Evolutionary conservation across 1,140 invertebrate genomes (phyloP), one percentile per base, ranked within the genome.

Genomic region (Macrosteles quadrilineatus): DNA sequence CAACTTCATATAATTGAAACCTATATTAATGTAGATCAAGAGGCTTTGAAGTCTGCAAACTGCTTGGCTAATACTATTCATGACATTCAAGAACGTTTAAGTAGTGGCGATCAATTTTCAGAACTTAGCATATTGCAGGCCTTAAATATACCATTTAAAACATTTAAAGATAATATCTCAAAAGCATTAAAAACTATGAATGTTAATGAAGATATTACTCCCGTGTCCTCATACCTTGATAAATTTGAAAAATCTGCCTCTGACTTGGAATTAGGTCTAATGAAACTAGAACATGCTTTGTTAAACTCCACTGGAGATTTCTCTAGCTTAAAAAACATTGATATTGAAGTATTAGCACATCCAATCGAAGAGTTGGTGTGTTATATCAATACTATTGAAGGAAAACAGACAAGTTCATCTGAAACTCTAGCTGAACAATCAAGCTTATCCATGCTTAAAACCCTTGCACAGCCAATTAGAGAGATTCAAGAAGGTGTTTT

Each of bases 401-500:
- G 73, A 40, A 66, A 70, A 47, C 4, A 32, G 9, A 19, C 19
- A 32, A 32, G 59, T 40, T 6, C 30, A 53, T 67, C 69, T 25
- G 66, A 69, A 47, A 65, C 67, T 12, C 3, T 69, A 25, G 63
- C 68, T 53, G 73, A 74, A 53, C 63, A 73, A 63, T 71, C 70
- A 3, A 71, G 59, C 70, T 59, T 76, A 66, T 68, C 71, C 30
- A 57, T 71, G 45, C 63, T 80, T 2, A 75, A 73, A 68, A 80
- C 78, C 57, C 77, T 83, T 36, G 73, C 79, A 65, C 79, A 85
- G 74, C 77, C 82, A 30, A 71, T 84, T 21, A 78, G 83, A 72
- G 81, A 85, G 76, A 78, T 81, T 43, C 76, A 81, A 29, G 81
- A 80, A 71, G 79, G 77, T 53, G 75, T 81, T 19, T 79, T 81